These are phyloP conservation scores for Pseudomyrmex gracilis DNA, from an alignment of 1,140 invertebrate genomes.

Conservation along the genomic window DNA sequence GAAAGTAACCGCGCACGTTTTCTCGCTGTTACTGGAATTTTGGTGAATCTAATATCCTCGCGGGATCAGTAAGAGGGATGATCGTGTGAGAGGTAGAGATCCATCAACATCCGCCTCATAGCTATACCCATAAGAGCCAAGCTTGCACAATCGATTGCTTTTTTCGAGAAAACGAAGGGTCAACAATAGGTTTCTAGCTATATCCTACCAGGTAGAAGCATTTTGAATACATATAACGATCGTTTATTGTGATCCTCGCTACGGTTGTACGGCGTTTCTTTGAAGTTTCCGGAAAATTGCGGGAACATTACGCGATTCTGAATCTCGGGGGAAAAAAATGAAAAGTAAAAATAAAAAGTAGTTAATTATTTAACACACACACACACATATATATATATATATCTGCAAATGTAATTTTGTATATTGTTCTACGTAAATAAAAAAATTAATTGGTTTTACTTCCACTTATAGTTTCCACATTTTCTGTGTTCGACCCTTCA, in stretches of 20 bases:
- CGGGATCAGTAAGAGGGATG: conserved; percentile 43
- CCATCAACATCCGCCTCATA: conserved; percentile 63
- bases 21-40: not conserved
- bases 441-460: not conserved
- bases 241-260: conserved; percentile 74
- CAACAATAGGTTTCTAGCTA: conserved; percentile 73
- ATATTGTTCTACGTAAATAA: not conserved
- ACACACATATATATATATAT: not conserved
- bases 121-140: conserved; percentile 63
- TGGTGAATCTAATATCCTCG: conserved; percentile 29
- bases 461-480: conserved; percentile 2
- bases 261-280: conserved; percentile 59
- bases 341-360: not conserved
- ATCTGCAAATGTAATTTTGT: not conserved
- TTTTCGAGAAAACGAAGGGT: conserved; percentile 71
- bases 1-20: too few species aligned
- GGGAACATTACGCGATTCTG: conserved; percentile 74
- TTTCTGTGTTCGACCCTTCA: not conserved
- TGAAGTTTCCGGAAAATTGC: conserved; percentile 71
- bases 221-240: conserved; percentile 81
- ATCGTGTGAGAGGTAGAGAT: conserved; percentile 61
- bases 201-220: conserved; percentile 76
- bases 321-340: conserved; percentile 48
- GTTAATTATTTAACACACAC: too few species aligned
- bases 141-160: conserved; percentile 76